These are phyloP conservation scores for Pao palembangensis DNA, from an alignment of 2,113 vertebrate species.

Conservation along the genomic window DNA sequence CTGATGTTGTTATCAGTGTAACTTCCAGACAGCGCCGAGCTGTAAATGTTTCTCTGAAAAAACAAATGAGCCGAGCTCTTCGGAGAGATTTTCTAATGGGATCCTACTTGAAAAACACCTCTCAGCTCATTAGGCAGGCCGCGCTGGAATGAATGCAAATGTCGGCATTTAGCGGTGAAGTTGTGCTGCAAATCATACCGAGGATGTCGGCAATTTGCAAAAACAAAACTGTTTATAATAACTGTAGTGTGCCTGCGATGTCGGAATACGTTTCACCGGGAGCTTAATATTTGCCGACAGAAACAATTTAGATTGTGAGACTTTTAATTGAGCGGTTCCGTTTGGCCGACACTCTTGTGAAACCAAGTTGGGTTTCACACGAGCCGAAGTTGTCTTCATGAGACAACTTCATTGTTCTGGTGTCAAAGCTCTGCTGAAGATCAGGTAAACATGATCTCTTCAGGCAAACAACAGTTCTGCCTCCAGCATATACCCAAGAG, in stretches of 20 bases:
- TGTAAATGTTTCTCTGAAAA: not conserved
- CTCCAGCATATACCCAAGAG: slow-evolving; percentile 42
- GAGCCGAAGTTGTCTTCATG: not conserved
- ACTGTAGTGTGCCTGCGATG: not conserved
- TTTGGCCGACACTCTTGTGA: too few species aligned
- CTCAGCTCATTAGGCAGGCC: slow-evolving; percentile 2
- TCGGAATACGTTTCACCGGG: not conserved
- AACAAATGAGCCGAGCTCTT: slow-evolving; percentile 2
- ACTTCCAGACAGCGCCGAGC: not conserved
- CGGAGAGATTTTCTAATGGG: not conserved
- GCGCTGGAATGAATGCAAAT: slow-evolving; percentile 14
- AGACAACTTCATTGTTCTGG: slow-evolving; percentile 21
- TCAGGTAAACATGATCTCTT: slow-evolving; percentile 27
- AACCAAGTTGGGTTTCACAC: too few species aligned
- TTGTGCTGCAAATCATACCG: slow-evolving; percentile 1
- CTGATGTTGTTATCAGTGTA: not conserved
- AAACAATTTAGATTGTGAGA: slow-evolving; percentile 15
- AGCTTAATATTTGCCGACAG: slow-evolving; percentile 23
- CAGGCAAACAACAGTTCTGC: slow-evolving; percentile 47
- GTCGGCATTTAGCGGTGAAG: not conserved
- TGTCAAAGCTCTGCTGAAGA: slow-evolving; percentile 20
- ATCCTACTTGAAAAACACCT: slow-evolving; percentile 8
- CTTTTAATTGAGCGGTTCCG: too few species aligned
- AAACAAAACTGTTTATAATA: slow-evolving; percentile 9
- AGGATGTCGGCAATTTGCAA: slow-evolving; percentile 7